Evolutionary conservation across 1,140 invertebrate genomes (phyloP).

Genomic region (Pseudomyrmex dendroicus): DNA sequence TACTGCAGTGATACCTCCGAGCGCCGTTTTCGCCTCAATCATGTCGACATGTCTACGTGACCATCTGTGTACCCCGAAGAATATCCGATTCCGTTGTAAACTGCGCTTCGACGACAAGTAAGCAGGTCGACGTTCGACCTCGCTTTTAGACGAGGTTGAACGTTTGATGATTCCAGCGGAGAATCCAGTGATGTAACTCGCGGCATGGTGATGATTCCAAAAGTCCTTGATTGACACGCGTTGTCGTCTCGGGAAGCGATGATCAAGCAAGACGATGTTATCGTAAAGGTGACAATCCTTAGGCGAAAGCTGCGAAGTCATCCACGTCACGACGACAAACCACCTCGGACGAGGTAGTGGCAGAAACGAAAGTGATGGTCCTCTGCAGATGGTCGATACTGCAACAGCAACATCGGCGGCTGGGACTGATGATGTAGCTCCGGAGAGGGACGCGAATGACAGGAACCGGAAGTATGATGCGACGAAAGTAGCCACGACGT

Average conservation of each 20-base stretch:
- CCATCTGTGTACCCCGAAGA: constrained; percentile 15
- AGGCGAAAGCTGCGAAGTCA: constrained; percentile 25
- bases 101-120: constrained; percentile 17
- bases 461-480: constrained; percentile 56
- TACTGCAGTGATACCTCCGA: constrained; percentile 69
- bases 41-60: constrained; percentile 29
- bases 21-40: constrained; percentile 59
- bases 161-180: constrained; percentile 24
- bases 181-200: constrained; percentile 1
- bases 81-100: constrained; percentile 55
- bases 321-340: constrained; percentile 5
- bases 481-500: not conserved
- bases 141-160: constrained; percentile 4
- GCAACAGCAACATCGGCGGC: constrained; percentile 2
- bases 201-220: constrained; percentile 18
- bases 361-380: constrained; percentile 4
- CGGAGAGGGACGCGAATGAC: constrained; percentile 41
- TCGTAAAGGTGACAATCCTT: constrained; percentile 12
- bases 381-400: constrained; percentile 8
- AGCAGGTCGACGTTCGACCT: constrained; percentile 14
- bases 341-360: constrained; percentile 40
- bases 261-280: constrained; percentile 1
- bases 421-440: constrained; percentile 27
- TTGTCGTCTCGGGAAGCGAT: constrained; percentile 1
- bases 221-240: constrained; percentile 6